Evolutionary conservation across 1,140 invertebrate genomes (phyloP), one percentile per base, ranked within the genome.

Genomic region (Caenorhabditis brenneri): DNA sequence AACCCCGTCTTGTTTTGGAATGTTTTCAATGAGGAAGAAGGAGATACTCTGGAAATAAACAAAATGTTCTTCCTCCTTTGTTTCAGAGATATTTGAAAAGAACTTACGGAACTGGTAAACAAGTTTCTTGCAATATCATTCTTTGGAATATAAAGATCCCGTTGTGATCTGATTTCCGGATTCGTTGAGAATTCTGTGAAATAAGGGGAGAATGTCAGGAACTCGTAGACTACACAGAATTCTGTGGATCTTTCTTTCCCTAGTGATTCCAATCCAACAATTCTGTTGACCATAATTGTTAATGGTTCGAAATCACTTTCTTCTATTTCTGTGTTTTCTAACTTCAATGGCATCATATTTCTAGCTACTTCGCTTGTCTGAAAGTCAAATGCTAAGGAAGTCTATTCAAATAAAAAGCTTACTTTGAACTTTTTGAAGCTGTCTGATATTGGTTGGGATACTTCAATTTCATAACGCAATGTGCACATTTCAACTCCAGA

Each of bases 401-500:
- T 7, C 1, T 65, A 19, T 22, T 5, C 15, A 16, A 51, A 53
- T 33, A 16, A 24, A 36, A 65, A 60, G 79, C 3, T n/a, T 4
- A 84, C 87, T 81, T 89, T 89, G 60, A 88, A 88, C 31, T 89
- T 89, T 51, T 88, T 89, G 79, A 84, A 87, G 9, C 88, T 83
- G 42, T 87, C 36, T 4, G 36, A 74, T 42, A 74, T 74, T 12
- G 65, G 65, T 42, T 74, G 36, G 10, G 65, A 74, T 22, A 74
- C 65, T 74, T 74, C 65, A 24, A 74, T 74, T 74, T 74, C 65
- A 12, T 74, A 74, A 42, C 65, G 42, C 36, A 74, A 46, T 15
- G 65, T 74, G 36, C 65, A 74, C 65, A 74, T 74, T 0, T 74
- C 65, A 10, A 74, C 36, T 39, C 65, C 65, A 42, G 65, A 22